Conservation (phyloP, 1,140 invertebrate species). For the Drosophila rufa region DNA sequence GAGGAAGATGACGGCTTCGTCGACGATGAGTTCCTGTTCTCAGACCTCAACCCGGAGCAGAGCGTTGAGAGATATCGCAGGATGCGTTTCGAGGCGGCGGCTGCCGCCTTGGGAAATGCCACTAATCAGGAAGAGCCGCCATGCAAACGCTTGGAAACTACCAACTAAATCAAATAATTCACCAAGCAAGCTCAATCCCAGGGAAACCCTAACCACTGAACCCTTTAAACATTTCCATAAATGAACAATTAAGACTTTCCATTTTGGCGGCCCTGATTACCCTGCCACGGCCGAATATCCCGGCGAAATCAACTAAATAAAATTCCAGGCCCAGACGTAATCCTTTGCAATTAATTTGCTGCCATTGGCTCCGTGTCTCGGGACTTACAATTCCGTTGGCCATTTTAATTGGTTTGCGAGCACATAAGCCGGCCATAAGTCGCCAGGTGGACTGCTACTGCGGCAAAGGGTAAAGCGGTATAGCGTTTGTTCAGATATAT, state of each 20-base stretch:
- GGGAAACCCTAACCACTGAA: background rate
- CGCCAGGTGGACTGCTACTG: conserved; percentile 35
- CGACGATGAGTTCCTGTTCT: conserved; percentile 3
- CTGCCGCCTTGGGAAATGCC: background rate
- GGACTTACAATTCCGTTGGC: conserved; percentile 63
- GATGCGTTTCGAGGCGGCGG: conserved; percentile 4
- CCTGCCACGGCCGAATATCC: conserved; percentile 17
- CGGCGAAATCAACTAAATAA: conserved; percentile 31
- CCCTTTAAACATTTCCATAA: background rate
- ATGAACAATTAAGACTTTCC: background rate
- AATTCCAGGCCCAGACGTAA: conserved; percentile 34
- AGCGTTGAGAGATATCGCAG: conserved; percentile 25
- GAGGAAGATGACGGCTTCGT: conserved; percentile 5
- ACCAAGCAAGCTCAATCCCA: background rate
- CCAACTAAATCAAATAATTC: background rate
- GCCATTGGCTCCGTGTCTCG: conserved; percentile 34
- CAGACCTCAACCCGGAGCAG: conserved; percentile 29
- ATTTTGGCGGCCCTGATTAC: background rate
- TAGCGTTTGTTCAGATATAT: conserved; percentile 3
- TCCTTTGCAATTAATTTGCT: conserved; percentile 74
- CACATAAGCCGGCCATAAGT: conserved; percentile 74
- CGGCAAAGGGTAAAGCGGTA: conserved; percentile 46
- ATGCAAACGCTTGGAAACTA: background rate
- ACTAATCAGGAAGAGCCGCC: background rate
- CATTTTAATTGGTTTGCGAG: conserved; percentile 79